Base-by-base conservation (phyloP, 2,113 vertebrate genomes). In the Martes martes region DNA sequence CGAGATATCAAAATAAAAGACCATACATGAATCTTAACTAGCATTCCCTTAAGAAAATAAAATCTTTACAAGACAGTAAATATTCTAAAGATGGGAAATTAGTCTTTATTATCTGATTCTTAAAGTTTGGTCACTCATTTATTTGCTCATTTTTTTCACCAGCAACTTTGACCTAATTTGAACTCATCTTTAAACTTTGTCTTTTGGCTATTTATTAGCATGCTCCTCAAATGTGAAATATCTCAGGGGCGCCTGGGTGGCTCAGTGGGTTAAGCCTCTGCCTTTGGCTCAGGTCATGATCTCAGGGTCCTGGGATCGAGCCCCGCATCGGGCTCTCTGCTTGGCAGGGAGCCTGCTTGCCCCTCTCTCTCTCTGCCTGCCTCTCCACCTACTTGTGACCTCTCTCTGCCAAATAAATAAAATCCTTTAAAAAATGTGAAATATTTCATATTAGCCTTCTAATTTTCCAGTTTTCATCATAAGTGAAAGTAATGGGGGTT, bases 401-500 rank as follows among this genome's bases (percentile, higher is more conserved):
- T 42, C 39, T 42, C 39, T 42, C 39, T 42, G 39, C 39, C 39
- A 42, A 42, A 42, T 42, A 42, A 42, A 42, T 42, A 42, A 42
- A 42, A 42, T 42, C 39, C 39, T 42, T 42, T 42, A 42, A 42
- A 42, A 78, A 89, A n/a, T 57, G 74, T 14, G 39, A 96, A 94
- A 36, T 89, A 85, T 69, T 71, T 65, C 28, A 94, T 89, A 36
- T 73, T 90, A 71, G 55, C n/a, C 23, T 89, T 81, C 11, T 84
- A 1, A 79, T 73, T 94, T 92, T 93, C 31, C 78, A 92, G 31
- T 89, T 95, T 91, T 84, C 21, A 97, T 82, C 15, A 33, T 59
- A 85, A 78, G 82, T 95, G 55, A 95, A 73, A 1, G 4, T 33
- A 79, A 79, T 10, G 28, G 55, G 11, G 11, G 4, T 16, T 92